Evolutionary conservation across 2,888 invertebrate species (phyloP).

Genomic region (Microctonus brassicae): DNA sequence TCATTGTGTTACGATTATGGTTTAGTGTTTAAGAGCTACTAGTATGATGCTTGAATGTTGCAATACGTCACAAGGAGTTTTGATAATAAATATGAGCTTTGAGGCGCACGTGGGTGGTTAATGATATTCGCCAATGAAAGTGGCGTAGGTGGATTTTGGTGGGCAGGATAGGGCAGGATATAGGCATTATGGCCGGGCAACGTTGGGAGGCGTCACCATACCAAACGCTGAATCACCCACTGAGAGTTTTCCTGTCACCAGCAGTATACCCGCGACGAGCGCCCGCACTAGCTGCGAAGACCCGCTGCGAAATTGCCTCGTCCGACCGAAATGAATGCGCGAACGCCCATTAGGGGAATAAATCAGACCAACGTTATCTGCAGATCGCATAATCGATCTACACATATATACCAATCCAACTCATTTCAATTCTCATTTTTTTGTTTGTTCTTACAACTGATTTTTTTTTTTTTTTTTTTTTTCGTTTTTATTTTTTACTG

Average conservation of each 20-base stretch:
- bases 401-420: conserved; percentile 41
- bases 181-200: conserved; percentile 41
- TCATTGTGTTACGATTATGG: too few species aligned
- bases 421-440: conserved; percentile 36
- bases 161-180: conserved; percentile 42
- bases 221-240: conserved; percentile 69
- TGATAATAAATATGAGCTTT: conserved; percentile 17
- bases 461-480: conserved; percentile 16
- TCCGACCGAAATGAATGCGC: conserved; percentile 68
- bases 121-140: conserved; percentile 20
- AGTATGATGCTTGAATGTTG: background rate
- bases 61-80: background rate
- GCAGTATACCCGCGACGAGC: conserved; percentile 60
- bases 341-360: conserved; percentile 70
- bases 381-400: conserved; percentile 68
- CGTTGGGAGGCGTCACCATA: conserved; percentile 68
- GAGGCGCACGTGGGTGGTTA: background rate
- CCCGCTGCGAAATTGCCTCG: conserved; percentile 65
- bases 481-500: background rate
- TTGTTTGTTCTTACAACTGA: background rate
- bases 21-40: background rate
- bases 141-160: conserved; percentile 50
- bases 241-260: conserved; percentile 69
- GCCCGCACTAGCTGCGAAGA: conserved; percentile 45
- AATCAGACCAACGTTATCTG: conserved; percentile 69